Conservation (phyloP, 2,888 invertebrate genomes). For the Stenurella melanura region DNA sequence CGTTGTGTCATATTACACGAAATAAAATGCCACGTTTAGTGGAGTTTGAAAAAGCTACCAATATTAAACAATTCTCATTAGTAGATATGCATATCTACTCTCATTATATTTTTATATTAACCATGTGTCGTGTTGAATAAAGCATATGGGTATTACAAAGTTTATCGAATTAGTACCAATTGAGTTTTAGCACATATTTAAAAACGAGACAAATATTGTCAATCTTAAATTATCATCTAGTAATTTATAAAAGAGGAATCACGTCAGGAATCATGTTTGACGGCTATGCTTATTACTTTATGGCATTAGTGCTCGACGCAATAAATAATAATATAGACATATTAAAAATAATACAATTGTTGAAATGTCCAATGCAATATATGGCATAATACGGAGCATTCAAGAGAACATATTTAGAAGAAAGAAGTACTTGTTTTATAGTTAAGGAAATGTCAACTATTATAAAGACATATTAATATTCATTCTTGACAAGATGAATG, state of each 20-base stretch:
- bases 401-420: conserved; percentile 28
- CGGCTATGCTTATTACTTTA: neutral
- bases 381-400: conserved; percentile 19
- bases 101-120: no score
- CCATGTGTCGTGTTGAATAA: no score
- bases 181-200: no score
- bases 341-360: conserved; percentile 36
- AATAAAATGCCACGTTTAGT: no score
- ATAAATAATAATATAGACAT: conserved; percentile 23
- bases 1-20: no score
- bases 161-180: no score
- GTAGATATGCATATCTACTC: no score
- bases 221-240: neutral
- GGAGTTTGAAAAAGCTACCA: no score
- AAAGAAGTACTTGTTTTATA: conserved; percentile 34
- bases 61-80: no score
- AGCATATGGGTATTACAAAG: no score
- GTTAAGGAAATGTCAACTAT: conserved; percentile 42
- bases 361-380: conserved; percentile 31
- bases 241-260: neutral
- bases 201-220: no score
- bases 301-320: neutral
- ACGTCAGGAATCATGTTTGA: neutral
- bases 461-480: conserved; percentile 38
- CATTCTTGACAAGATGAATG: conserved; percentile 10